These are phyloP conservation scores for Scaptomyza flava DNA, from an alignment of 2,888 invertebrate genomes.

Conservation along the genomic window DNA sequence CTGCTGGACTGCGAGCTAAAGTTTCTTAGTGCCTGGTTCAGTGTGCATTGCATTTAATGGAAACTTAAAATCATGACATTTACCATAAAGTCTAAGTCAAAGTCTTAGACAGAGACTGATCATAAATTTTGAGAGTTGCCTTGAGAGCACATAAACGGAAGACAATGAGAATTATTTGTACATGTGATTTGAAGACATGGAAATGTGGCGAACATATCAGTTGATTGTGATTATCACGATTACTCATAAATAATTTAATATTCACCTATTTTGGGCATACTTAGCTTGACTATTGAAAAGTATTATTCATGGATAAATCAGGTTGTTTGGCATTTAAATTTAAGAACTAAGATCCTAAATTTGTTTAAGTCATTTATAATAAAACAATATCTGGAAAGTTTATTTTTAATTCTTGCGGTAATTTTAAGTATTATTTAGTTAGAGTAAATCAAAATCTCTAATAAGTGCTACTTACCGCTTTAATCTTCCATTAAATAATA, in stretches of 20 bases:
- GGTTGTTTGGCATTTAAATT: constrained; percentile 1
- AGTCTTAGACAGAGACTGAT: constrained; percentile 36
- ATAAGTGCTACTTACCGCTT: background rate
- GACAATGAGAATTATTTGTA: constrained; percentile 50
- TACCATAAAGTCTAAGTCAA: constrained; percentile 44
- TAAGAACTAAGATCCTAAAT: background rate
- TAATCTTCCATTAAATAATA: constrained; percentile 18
- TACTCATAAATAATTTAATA: constrained; percentile 41
- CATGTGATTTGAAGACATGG: constrained; percentile 33
- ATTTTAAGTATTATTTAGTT: too few relatives aligned
- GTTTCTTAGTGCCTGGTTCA: constrained; percentile 67
- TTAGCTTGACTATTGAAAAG: background rate
- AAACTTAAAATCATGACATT: constrained; percentile 72
- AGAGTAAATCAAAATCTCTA: too few relatives aligned
- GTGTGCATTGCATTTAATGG: constrained; percentile 75
- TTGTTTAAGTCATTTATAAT: too few relatives aligned
- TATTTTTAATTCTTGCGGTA: too few relatives aligned
- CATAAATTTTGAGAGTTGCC: constrained; percentile 54
- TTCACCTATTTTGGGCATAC: constrained; percentile 25
- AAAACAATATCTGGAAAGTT: too few relatives aligned
- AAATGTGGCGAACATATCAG: constrained; percentile 41
- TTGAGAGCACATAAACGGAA: constrained; percentile 52
- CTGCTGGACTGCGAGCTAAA: constrained; percentile 13
- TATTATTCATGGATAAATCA: background rate
- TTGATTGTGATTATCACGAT: constrained; percentile 49